These are phyloP conservation scores for Turritopsis rubra DNA, from an alignment of 30 jellyfish, hydroid and myxozoan species.

Conservation along the genomic window DNA sequence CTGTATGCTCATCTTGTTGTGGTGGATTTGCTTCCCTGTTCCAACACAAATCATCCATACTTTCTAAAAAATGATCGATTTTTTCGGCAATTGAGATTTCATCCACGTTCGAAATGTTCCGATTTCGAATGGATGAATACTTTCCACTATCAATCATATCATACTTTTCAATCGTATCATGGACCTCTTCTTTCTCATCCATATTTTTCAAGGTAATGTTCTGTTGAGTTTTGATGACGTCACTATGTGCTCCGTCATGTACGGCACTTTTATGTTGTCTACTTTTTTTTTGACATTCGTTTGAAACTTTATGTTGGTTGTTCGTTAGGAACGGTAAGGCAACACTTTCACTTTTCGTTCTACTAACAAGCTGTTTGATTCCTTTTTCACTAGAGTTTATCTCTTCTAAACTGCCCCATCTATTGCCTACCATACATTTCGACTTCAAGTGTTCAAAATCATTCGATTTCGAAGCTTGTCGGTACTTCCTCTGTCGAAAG, in stretches of 20 bases:
- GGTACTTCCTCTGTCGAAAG: neutral
- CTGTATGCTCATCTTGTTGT: neutral
- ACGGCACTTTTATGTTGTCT: neutral
- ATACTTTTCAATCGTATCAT: neutral
- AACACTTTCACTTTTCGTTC: neutral
- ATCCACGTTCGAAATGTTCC: neutral
- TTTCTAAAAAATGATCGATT: conserved; percentile 20
- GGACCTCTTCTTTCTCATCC: neutral
- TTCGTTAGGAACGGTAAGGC: neutral
- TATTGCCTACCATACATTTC: neutral
- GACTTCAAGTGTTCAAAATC: neutral
- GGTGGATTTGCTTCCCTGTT: neutral
- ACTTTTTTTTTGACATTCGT: neutral
- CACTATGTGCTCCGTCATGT: neutral
- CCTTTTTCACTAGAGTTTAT: neutral
- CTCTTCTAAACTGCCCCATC: neutral
- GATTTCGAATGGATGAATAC: neutral
- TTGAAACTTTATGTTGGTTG: neutral
- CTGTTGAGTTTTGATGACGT: neutral
- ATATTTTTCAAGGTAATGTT: neutral
- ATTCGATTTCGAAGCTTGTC: neutral
- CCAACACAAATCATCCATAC: conserved; percentile 5
- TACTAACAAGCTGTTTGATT: neutral
- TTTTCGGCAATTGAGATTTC: neutral
- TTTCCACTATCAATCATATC: neutral